Base-by-base conservation (phyloP, 2,888 invertebrate species). In the Pyrocoelia pectoralis region DNA sequence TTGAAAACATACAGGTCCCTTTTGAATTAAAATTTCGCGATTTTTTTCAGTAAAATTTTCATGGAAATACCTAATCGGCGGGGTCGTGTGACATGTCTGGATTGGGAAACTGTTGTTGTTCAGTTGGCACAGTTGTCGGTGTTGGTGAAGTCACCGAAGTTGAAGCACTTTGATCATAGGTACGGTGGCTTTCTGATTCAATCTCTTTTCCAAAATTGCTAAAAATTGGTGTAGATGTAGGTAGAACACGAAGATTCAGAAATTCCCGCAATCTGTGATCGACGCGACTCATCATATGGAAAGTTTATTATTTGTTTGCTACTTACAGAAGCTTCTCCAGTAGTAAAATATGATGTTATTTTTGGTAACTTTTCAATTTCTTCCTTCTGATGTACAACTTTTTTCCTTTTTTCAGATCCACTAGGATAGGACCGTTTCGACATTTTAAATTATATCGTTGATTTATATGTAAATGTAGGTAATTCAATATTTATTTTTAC, bases 11-110 rank as follows among this genome's bases (percentile, higher is more conserved):
- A 61, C 60, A 61, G 61, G 59, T 46, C 64, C 59, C 54, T 65
- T 69, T 9, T 67, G 65, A 63, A 65, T 61, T 65, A 61, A 65
- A 57, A 67, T 49, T 38, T 67, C 58, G 12, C 61, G 63, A 19
- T 64, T 48, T 68, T 68, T 60, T 66, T 69, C 68, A 40, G 63
- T 61, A 46, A 68, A 62, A 50, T 50, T 54, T 64, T 57, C 61
- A 65, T 68, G 58, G 58, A 57, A 67, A 49, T 6, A 24, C 3
- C 4, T 65, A 61, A 41, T 52, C 52, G 52, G 57, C 61, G 40
- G 65, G 62, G 40, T 62, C 55, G 56, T 50, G 1, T 41, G 54
- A 62, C 51, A 50, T 51, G 6, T 46, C 46, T 46, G 46, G 17
- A 1, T 46, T 46, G 46, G 15, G 18, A 46, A 46, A 46, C 46